phyloP scores from a whole-genome alignment of 2,888 invertebrate genomes.

The Papilio gigon region DNA sequence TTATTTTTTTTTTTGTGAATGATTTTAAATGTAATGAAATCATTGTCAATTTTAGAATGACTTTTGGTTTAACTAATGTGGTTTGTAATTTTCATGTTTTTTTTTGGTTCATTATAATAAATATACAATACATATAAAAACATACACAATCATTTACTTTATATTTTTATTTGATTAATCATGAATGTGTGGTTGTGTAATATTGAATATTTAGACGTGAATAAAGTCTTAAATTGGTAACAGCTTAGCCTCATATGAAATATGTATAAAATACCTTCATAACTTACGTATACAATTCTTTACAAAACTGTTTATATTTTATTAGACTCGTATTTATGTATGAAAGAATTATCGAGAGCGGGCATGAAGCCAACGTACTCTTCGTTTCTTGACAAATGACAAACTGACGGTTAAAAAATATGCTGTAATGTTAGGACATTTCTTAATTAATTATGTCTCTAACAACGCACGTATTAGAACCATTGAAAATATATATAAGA shows the following conservation, averaged over 20 bases:
- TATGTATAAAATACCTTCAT: no score
- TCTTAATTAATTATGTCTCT: constrained; percentile 1
- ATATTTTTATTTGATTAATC: no score
- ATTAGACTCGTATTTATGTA: constrained; percentile 1
- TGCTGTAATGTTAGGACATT: neutral
- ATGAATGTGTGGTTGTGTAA: no score
- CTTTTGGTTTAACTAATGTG: neutral
- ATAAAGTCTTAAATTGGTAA: no score
- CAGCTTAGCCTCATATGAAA: neutral
- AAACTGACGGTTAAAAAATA: constrained; percentile 7
- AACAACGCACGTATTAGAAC: no score
- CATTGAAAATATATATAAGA: no score
- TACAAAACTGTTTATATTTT: constrained; percentile 8
- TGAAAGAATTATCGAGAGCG: constrained; percentile 7
- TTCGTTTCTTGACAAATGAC: constrained; percentile 4
- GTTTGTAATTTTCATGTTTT: neutral
- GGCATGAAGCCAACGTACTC: constrained; percentile 9
- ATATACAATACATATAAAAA: no score
- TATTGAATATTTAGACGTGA: neutral
- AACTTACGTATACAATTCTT: neutral
- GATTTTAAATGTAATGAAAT: neutral
- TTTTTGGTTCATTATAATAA: neutral
- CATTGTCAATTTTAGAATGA: neutral
- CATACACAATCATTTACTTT: no score
- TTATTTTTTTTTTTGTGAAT: neutral